Evolutionary conservation across 2,113 vertebrate genomes (phyloP).

Genomic region (Myxocyprinus asiaticus): DNA sequence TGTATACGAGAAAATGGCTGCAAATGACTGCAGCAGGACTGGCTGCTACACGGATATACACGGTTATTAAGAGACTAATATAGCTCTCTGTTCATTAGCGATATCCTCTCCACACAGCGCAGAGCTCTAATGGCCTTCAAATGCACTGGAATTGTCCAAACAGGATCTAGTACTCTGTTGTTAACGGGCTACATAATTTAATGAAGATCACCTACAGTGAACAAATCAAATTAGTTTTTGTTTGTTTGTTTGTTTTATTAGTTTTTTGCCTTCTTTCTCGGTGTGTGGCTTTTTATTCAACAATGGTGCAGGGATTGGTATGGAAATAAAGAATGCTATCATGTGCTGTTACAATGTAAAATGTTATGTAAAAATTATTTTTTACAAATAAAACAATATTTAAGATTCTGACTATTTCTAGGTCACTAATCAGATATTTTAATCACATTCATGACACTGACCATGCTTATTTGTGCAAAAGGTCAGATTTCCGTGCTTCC

Average conservation of each 20-base stretch:
- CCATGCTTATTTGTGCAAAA: too few species aligned
- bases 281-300: neutral
- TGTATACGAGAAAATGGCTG: constrained; percentile 32
- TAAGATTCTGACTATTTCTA: too few species aligned
- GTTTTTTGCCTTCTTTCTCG: neutral
- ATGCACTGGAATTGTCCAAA: constrained; percentile 33
- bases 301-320: too few species aligned
- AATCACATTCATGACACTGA: too few species aligned
- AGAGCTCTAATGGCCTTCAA: constrained; percentile 30
- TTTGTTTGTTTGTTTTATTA: neutral
- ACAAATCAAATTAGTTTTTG: neutral
- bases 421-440: too few species aligned
- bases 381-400: too few species aligned
- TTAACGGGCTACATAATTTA: constrained; percentile 33
- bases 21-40: constrained; percentile 32
- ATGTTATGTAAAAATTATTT: neutral
- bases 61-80: constrained; percentile 37
- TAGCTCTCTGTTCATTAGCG: constrained; percentile 37
- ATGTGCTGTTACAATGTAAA: neutral
- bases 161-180: constrained; percentile 24
- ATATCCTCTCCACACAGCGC: constrained; percentile 13
- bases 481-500: too few species aligned
- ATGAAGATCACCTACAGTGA: constrained; percentile 37
- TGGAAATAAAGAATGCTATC: neutral
- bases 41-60: constrained; percentile 25